Conservation (phyloP, 2,888 invertebrate species). For the Homarus gammarus region DNA sequence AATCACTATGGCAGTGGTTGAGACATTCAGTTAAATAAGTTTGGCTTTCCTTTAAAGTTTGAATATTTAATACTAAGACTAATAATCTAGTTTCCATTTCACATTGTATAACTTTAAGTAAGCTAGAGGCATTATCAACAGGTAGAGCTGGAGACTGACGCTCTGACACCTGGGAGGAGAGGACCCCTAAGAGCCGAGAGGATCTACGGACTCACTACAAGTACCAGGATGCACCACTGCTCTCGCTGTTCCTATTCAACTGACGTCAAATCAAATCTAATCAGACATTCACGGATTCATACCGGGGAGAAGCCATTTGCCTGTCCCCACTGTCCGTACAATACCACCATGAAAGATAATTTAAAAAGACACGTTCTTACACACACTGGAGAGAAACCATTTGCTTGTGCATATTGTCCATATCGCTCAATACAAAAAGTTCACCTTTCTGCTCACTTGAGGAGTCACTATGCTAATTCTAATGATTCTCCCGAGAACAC, state of each 20-base stretch:
- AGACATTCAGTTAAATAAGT: too few species aligned
- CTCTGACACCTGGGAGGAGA: conserved; percentile 21
- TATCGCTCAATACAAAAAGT: conserved; percentile 63
- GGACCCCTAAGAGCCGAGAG: background rate
- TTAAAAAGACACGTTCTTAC: conserved; percentile 63
- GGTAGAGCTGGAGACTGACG: conserved; percentile 42
- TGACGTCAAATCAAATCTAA: conserved; percentile 60
- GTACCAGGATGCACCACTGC: conserved; percentile 51
- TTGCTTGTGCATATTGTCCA: conserved; percentile 59
- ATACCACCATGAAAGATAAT: conserved; percentile 53
- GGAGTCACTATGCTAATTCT: conserved; percentile 31
- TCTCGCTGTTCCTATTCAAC: conserved; percentile 65
- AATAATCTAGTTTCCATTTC: background rate
- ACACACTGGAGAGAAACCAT: conserved; percentile 72
- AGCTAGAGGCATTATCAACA: conserved; percentile 52
- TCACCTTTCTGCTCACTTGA: conserved; percentile 62
- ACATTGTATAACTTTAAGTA: conserved; percentile 29
- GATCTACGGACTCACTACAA: conserved; percentile 31
- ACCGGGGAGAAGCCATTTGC: conserved; percentile 65
- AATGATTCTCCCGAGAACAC: background rate
- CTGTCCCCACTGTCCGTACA: conserved; percentile 60
- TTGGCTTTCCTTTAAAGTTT: background rate
- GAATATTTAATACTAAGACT: background rate
- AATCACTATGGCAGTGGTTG: too few species aligned
- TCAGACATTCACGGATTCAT: conserved; percentile 59